Evolutionary conservation across 2,797 vertebrate species (phyloP).

Genomic region (Potorous gilbertii): DNA sequence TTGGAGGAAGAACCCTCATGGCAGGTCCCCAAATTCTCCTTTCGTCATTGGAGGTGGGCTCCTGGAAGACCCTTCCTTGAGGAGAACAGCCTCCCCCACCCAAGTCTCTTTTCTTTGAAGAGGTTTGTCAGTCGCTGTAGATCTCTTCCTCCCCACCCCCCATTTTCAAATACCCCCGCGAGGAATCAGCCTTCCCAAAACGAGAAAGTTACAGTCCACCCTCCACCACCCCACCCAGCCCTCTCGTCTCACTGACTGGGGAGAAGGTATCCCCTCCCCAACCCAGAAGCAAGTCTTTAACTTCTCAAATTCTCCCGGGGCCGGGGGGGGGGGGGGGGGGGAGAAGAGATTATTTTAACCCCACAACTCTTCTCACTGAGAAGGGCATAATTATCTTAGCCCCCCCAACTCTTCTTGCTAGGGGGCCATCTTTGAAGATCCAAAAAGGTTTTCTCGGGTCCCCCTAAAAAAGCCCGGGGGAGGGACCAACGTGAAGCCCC

Average conservation of each 20-base stretch:
- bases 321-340: no score
- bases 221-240: neutral
- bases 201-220: neutral
- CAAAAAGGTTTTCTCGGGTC: neutral
- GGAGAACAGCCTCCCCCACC: no score
- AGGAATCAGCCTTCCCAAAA: neutral
- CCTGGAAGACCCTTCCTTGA: neutral
- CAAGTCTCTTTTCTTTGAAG: neutral
- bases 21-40: neutral
- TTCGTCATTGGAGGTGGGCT: neutral
- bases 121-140: neutral
- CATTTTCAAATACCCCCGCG: neutral
- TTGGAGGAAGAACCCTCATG: neutral
- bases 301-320: neutral
- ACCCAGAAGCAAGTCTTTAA: neutral
- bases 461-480: neutral
- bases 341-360: neutral
- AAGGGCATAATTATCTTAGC: neutral
- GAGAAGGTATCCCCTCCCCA: no score
- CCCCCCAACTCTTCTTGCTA: neutral
- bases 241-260: neutral
- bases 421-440: neutral
- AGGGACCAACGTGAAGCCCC: no score
- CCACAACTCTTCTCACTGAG: neutral
- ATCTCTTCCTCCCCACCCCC: neutral